These are phyloP conservation scores for Agrotis exclamationis DNA, from an alignment of 2,888 invertebrate genomes.

Conservation along the genomic window DNA sequence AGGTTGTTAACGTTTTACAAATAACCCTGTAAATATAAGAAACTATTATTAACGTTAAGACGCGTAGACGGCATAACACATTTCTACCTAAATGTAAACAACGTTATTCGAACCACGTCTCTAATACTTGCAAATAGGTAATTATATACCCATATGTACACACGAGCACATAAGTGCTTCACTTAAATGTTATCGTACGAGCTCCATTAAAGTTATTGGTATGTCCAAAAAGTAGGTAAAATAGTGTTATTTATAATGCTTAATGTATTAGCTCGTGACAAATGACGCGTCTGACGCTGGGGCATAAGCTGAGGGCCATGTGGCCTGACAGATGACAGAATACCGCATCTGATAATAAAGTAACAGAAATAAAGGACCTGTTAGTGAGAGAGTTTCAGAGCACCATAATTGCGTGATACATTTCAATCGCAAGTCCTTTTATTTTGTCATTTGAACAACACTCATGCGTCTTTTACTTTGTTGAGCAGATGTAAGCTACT, in stretches of 20 bases:
- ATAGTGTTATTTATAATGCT: slow-evolving; percentile 48
- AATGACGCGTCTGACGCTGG: slow-evolving; percentile 25
- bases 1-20: too few relatives aligned
- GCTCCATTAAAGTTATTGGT: slow-evolving; percentile 46
- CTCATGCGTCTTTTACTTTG: too few relatives aligned
- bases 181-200: slow-evolving; percentile 34
- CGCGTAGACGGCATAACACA: background rate
- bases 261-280: slow-evolving; percentile 46
- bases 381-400: background rate
- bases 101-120: slow-evolving; percentile 34
- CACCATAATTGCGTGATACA: too few relatives aligned
- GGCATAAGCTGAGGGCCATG: slow-evolving; percentile 28
- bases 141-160: slow-evolving; percentile 16
- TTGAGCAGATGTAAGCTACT: too few relatives aligned
- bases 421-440: too few relatives aligned
- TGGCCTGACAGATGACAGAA: slow-evolving; percentile 39
- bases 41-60: background rate
- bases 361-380: background rate
- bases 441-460: too few relatives aligned
- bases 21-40: too few relatives aligned
- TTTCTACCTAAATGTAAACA: background rate
- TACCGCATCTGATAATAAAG: slow-evolving; percentile 22
- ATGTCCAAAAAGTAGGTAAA: slow-evolving; percentile 28
- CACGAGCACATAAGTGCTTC: slow-evolving; percentile 22
- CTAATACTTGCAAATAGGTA: slow-evolving; percentile 33